Evolutionary conservation across 2,888 invertebrate species (phyloP), one percentile per base, ranked within the genome.

Genomic region (Petrolisthes manimaculis): DNA sequence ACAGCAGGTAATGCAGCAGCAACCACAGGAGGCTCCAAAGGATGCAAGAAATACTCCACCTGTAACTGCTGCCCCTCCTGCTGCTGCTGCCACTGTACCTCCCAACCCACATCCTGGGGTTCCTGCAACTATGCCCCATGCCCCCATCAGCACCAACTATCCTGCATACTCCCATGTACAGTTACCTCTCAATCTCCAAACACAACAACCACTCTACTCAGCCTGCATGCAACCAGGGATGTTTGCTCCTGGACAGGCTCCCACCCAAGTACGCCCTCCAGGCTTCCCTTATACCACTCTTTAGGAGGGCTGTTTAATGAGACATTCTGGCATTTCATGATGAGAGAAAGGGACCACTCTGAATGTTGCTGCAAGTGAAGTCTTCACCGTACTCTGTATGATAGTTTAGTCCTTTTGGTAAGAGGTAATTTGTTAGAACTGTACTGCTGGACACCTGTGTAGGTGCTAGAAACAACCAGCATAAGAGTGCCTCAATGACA

Each of bases 221-320:
- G 91, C 91, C n/a, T 91, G 91, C 83, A 91, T 91, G 91, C 91
- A 91, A 77, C 91, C 91, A 24, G 90, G 90, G 18, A 88, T 90
- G 85, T 91, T 91, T 75, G 88, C 90, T 14, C 90, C 90, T 8
- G 85, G 86, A 37, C 88, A 88, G 74, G 88, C 88, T 6, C 88
- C 91, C 18, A 86, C 91, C 18, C 89, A 89, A 79, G 88, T 89
- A 9, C 83, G 90, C 83, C 90, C 90, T 21, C 86, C 90, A 18
- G 89, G 90, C 9, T 91, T 91, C 79, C 91, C 91, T n/a, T 91
- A 91, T 61, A 91, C 91, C 14, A 89, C 82, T 53, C 89, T 91
- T 55, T 91, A 91, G 86, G 53, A 53, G 54, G 71, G n/a, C 5
- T n/a, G 53, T 6, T 54, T 14, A 21, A 53, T 74, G 53, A 69